These are phyloP conservation scores for Marmota monax DNA, from an alignment of 2,113 vertebrate genomes.

Conservation along the genomic window DNA sequence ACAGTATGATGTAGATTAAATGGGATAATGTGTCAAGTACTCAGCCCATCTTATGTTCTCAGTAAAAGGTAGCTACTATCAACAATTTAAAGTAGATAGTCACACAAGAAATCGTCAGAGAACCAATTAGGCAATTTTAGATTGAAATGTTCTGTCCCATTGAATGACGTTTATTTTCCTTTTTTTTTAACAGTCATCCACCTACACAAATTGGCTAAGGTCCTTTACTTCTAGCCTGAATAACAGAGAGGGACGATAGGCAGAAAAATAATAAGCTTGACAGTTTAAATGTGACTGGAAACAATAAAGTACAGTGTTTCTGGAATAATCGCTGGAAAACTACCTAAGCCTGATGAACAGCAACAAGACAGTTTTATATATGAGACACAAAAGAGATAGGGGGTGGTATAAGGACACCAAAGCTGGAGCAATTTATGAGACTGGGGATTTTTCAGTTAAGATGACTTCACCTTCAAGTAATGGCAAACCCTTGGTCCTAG, in stretches of 20 bases:
- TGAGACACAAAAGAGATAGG: background rate
- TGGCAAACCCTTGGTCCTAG: background rate
- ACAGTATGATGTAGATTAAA: background rate
- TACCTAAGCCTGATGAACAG: background rate
- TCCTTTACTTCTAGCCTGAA: background rate
- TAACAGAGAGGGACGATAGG: background rate
- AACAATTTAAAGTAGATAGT: background rate
- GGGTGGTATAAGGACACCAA: background rate
- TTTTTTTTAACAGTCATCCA: background rate
- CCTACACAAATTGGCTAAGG: background rate
- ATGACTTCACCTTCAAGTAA: slow-evolving; percentile 6
- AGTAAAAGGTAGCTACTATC: background rate
- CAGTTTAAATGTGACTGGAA: background rate
- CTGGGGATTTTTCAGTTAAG: background rate
- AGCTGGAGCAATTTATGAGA: background rate
- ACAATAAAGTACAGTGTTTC: background rate
- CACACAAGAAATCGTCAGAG: background rate
- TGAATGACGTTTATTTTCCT: background rate
- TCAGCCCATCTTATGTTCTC: background rate
- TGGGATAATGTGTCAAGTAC: background rate
- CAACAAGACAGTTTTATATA: background rate
- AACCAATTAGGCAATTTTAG: background rate
- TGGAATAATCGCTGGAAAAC: background rate
- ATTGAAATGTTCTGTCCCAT: background rate
- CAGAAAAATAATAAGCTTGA: background rate